phyloP scores from a whole-genome alignment of 2,888 invertebrate species.

The Plebejus anna region DNA sequence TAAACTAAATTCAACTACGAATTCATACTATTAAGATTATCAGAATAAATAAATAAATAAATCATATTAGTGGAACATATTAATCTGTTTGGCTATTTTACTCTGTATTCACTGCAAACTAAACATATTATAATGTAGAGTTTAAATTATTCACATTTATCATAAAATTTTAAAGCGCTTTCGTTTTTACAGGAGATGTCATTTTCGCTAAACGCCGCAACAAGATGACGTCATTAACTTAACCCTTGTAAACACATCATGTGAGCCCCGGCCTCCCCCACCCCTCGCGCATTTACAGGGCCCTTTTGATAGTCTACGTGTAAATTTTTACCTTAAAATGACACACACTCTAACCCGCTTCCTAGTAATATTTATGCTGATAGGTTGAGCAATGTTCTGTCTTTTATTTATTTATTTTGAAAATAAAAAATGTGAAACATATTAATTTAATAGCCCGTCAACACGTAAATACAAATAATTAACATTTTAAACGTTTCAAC shows the following conservation, averaged over 20 bases:
- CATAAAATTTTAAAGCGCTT: background rate
- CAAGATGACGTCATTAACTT: background rate
- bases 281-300: background rate
- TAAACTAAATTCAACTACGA: no score
- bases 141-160: background rate
- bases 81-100: no score
- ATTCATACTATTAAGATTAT: no score
- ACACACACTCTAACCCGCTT: background rate
- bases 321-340: slow-evolving; percentile 16
- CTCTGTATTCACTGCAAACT: no score
- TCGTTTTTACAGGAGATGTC: background rate
- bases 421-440: no score
- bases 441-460: no score
- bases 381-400: background rate
- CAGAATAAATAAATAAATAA: no score
- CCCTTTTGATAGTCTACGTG: slow-evolving; percentile 5
- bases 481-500: no score
- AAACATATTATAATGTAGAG: no score
- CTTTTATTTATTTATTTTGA: no score
- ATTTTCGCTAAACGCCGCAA: slow-evolving; percentile 1
- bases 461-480: no score
- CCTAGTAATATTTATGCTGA: background rate
- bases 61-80: no score
- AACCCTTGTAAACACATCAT: background rate
- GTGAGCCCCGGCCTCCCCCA: background rate